Evolutionary conservation across 1,140 invertebrate species (phyloP).

Genomic region (Solenopsis fugax): DNA sequence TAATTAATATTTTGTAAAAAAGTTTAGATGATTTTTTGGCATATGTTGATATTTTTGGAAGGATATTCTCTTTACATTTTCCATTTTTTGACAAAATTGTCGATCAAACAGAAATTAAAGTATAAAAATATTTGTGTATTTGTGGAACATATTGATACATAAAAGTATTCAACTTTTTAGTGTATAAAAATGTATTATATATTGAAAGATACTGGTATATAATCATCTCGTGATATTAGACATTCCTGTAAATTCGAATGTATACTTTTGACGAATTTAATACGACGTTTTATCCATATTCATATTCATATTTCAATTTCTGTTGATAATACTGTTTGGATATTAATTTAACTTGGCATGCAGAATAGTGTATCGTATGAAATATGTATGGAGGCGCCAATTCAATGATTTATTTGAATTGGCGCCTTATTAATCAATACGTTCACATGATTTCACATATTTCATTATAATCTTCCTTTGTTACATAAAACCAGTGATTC

Average conservation of each 20-base stretch:
- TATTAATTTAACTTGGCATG: slow-evolving; percentile 51
- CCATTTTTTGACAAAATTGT: neutral
- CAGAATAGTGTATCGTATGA: neutral
- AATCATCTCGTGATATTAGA: slow-evolving; percentile 6
- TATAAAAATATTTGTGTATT: neutral
- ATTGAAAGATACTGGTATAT: neutral
- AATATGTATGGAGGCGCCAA: slow-evolving; percentile 20
- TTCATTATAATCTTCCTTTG: slow-evolving; percentile 27
- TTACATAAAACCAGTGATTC: neutral
- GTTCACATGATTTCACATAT: slow-evolving; percentile 30
- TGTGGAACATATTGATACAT: neutral
- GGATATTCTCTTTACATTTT: neutral
- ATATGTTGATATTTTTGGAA: neutral
- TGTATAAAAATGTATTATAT: neutral
- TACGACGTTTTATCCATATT: neutral
- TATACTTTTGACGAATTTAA: slow-evolving; percentile 22
- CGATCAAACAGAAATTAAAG: slow-evolving; percentile 4
- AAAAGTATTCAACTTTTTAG: neutral
- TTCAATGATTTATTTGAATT: slow-evolving; percentile 38
- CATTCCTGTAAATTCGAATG: neutral
- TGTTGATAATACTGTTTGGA: slow-evolving; percentile 21
- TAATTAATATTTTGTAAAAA: neutral
- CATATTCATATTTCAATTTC: slow-evolving; percentile 12
- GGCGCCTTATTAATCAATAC: neutral
- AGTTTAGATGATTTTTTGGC: neutral